Evolutionary conservation across 64 coral and sea anemone species (phyloP).

Genomic region (Trachythela sp.): DNA sequence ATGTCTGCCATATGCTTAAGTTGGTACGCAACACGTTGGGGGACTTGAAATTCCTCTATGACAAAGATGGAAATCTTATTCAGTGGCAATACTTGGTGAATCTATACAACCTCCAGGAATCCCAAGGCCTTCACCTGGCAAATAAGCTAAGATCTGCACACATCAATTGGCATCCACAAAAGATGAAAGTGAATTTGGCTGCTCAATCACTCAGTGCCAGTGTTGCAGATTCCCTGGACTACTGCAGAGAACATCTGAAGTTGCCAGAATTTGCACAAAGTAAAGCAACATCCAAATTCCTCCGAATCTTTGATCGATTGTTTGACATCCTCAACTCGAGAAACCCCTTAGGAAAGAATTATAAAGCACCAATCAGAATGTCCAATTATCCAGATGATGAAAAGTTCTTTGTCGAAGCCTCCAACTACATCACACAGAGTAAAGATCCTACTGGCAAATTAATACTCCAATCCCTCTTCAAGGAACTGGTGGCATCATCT

Average conservation of each 20-base stretch:
- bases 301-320: background rate
- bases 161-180: conserved; percentile 14
- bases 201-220: conserved; percentile 20
- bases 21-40: conserved; percentile 15
- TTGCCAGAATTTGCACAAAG: background rate
- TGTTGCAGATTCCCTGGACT: background rate
- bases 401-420: background rate
- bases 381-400: background rate
- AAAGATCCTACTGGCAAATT: background rate
- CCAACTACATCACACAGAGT: background rate
- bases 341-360: background rate
- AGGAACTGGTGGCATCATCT: background rate
- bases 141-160: conserved; percentile 34
- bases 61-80: background rate
- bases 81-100: conserved; percentile 26
- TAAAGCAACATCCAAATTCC: background rate
- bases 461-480: background rate
- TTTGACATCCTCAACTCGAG: background rate
- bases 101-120: conserved; percentile 1
- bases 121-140: conserved; percentile 7
- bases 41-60: background rate
- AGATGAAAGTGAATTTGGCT: conserved; percentile 35
- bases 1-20: conserved; percentile 27
- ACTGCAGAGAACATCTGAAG: background rate
- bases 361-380: background rate